Conservation (phyloP, 2,888 invertebrate species). For the Maniola hyperantus region DNA sequence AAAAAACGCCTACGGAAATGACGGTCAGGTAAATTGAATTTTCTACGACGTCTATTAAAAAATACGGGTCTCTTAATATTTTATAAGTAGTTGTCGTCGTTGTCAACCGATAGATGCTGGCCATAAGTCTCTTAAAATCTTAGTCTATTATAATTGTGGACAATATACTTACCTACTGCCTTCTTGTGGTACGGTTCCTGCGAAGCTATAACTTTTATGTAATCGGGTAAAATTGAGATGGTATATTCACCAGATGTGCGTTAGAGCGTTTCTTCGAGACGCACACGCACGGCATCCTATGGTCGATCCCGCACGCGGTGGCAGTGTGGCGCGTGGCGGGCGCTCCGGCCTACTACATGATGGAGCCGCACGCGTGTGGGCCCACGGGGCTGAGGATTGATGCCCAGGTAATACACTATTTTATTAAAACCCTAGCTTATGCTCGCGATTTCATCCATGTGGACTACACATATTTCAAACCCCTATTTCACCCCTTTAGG, state of each 20-base stretch:
- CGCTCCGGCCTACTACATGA: slow-evolving; percentile 65
- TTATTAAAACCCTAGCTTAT: background rate
- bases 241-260: slow-evolving; percentile 50
- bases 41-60: background rate
- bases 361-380: slow-evolving; percentile 74
- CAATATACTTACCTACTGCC: too few species aligned
- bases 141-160: too few species aligned
- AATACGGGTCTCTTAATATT: too few species aligned
- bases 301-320: slow-evolving; percentile 72
- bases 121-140: too few species aligned
- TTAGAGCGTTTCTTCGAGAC: slow-evolving; percentile 82
- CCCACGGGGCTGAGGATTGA: slow-evolving; percentile 65
- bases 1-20: slow-evolving; percentile 63
- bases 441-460: too few species aligned
- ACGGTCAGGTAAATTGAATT: slow-evolving; percentile 61
- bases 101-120: too few species aligned
- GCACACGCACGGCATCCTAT: slow-evolving; percentile 80
- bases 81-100: too few species aligned
- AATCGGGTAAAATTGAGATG: background rate
- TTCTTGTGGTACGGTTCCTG: too few species aligned
- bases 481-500: too few species aligned
- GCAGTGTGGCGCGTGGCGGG: slow-evolving; percentile 63
- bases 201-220: too few species aligned
- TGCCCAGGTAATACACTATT: slow-evolving; percentile 52
- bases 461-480: too few species aligned